Base-by-base conservation (phyloP, 1,140 invertebrate species). In the Orius laevigatus region DNA sequence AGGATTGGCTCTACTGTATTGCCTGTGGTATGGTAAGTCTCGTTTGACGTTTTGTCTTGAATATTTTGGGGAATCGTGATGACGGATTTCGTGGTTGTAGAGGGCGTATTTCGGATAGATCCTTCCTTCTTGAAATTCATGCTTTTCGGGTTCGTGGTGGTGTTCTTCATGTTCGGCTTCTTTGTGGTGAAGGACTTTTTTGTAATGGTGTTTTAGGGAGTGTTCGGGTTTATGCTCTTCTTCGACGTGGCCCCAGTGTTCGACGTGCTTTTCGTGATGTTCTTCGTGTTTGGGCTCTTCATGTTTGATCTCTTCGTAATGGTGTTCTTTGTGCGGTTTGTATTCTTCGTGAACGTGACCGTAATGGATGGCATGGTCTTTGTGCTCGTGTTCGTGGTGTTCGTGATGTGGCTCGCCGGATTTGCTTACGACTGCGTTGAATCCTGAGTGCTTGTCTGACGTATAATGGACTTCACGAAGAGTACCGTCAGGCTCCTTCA, bases 401-500 rank as follows among this genome's bases (percentile, higher is more conserved):
- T 38, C 3, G 3, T 38, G 5, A 15, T 16, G 11, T 14, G 40
- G 40, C 11, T 42, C 18, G 5, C 40, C 40, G 40, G 40, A 42
- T 19, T 42, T 42, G 40, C 12, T 53, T 2, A 69, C 65, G n/a
- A 65, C 59, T 8, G 65, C 66, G 39, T 63, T 62, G 58, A 67
- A 67, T 46, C 66, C 67, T 46, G 60, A 60, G 43, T 62, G 52
- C 12, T 62, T 58, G 49, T 67, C 65, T 4, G 66, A 63, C n/a
- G 62, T 64, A 57, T 69, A 68, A 40, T 66, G 62, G 8, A 70
- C 66, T 15, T 63, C 58, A 47, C 66, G 54, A 12, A 65, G 59
- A 12, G 60, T 58, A 32, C 66, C 66, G 55, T 70, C 67, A 2
- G 67, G 57, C 49, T 68, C 66, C 32, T 67, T 48, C 9, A 67